These are phyloP conservation scores for Bombus sylvicola DNA, from an alignment of 1,140 invertebrate species.

Conservation along the genomic window DNA sequence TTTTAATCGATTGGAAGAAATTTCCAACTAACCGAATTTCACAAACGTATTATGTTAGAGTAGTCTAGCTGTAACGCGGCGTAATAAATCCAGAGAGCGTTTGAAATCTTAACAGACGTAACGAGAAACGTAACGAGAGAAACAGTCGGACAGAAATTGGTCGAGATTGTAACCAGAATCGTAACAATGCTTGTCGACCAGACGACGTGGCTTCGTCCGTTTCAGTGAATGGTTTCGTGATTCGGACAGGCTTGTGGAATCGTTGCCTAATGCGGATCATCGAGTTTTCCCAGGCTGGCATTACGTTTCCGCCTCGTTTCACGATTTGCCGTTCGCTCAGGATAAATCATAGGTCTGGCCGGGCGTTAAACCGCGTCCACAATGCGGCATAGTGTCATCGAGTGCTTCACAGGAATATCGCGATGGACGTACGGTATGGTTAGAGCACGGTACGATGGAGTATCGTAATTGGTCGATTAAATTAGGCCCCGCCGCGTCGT, in stretches of 20 bases:
- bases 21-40: not conserved
- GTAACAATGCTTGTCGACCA: slow-evolving; percentile 19
- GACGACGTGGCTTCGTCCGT: slow-evolving; percentile 37
- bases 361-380: slow-evolving; percentile 49
- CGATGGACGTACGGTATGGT: slow-evolving; percentile 1
- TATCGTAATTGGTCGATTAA: slow-evolving; percentile 65
- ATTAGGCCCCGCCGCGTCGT: slow-evolving; percentile 56
- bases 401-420: slow-evolving; percentile 17
- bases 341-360: slow-evolving; percentile 55
- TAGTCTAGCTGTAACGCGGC: not conserved
- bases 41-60: too few relatives aligned
- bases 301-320: slow-evolving; percentile 40
- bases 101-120: not conserved
- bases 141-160: not conserved
- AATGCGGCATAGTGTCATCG: slow-evolving; percentile 39
- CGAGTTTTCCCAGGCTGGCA: slow-evolving; percentile 51
- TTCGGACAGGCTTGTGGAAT: slow-evolving; percentile 45
- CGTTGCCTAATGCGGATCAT: slow-evolving; percentile 61
- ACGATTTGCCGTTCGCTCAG: slow-evolving; percentile 15
- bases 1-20: not conserved
- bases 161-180: not conserved
- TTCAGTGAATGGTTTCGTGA: slow-evolving; percentile 42
- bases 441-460: not conserved
- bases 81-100: not conserved
- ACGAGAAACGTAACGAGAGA: not conserved